Conservation (phyloP, 2,797 vertebrate genomes). For the Arctocebus calabarensis region DNA sequence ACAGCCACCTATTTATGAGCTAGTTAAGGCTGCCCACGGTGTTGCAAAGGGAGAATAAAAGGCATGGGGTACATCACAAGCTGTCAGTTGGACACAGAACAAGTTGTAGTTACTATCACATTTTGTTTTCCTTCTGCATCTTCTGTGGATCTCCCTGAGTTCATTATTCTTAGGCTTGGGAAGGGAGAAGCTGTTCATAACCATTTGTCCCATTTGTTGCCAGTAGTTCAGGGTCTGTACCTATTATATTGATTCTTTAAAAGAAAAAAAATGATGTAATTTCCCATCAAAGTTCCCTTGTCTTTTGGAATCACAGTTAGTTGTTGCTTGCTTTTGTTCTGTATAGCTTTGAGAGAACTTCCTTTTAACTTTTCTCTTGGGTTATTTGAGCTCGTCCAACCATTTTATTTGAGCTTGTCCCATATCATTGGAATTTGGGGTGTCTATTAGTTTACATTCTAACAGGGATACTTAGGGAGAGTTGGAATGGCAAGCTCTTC, state of each 20-base stretch:
- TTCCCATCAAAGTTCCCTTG: not conserved
- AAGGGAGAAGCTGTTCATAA: not conserved
- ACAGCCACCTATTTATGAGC: slow-evolving; percentile 83
- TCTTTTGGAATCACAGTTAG: not conserved
- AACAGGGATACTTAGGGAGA: not conserved
- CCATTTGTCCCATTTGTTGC: not conserved
- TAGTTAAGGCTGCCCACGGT: slow-evolving; percentile 81
- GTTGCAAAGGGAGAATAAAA: slow-evolving; percentile 82
- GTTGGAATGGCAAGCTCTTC: not conserved
- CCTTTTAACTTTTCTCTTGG: not conserved
- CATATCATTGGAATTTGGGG: not conserved
- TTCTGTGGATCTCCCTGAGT: not conserved
- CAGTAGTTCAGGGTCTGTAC: not conserved
- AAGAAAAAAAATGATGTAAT: not conserved
- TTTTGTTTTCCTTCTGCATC: slow-evolving; percentile 65
- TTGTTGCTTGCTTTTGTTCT: not conserved
- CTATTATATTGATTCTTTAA: not conserved
- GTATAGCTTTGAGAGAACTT: not conserved
- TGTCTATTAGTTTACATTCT: not conserved
- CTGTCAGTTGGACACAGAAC: slow-evolving; percentile 84
- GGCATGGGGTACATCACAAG: slow-evolving; percentile 80
- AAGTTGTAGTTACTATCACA: slow-evolving; percentile 81
- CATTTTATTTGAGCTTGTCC: not conserved
- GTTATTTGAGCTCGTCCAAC: not conserved
- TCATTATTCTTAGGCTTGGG: slow-evolving; percentile 24